Evolutionary conservation across 2,113 vertebrate genomes (phyloP), one percentile per base, ranked within the genome.

Genomic region (Myocastor coypus): DNA sequence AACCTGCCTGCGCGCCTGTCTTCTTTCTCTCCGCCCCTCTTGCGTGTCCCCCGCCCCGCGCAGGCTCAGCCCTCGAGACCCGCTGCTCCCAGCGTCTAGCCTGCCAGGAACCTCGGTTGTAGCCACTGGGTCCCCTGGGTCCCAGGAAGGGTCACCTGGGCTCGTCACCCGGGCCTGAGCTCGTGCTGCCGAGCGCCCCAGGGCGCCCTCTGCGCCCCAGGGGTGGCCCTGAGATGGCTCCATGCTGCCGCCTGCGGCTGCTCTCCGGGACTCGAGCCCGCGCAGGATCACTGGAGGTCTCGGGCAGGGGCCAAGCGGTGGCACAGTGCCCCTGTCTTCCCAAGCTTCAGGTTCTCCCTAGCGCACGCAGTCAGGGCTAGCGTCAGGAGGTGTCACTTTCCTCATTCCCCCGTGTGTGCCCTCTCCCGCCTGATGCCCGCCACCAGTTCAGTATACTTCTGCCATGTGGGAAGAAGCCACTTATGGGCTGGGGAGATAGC

Each of bases 1-100:
- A 98, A 97, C 85, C 83, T 96, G 91, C 94, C 30, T 93, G 97
- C 89, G 87, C 96, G 97, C 97, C 91, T 97, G 78, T 55, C 83
- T 97, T 96, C 28, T 98, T 98, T 97, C 85, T 97, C 64, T 95
- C 83, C 26, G 69, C 50, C 52, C 42, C 16, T 64, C 7, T 9
- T 30, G 9, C 61, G 14, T 5, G 10, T 30, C 40, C 69, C 87
- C 63, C 30, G 22, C 2, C 7, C 13, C 7, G 40, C 40, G 26
- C 68, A 11, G 3, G 64, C 7, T 52, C 10, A 59, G 37, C 0
- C 17, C 85, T 14, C 20, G 37, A 13, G n/a, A 16, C 0, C 50
- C 3, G 24, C 32, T 32, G 40, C 32, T 19, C 30, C 50, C 26
- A 66, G n/a, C 28, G 5, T 20, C 71, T 7, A 2, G 19, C 34